phyloP scores from a whole-genome alignment of 2,113 vertebrate genomes.

The Andinoacara biseriatus region DNA sequence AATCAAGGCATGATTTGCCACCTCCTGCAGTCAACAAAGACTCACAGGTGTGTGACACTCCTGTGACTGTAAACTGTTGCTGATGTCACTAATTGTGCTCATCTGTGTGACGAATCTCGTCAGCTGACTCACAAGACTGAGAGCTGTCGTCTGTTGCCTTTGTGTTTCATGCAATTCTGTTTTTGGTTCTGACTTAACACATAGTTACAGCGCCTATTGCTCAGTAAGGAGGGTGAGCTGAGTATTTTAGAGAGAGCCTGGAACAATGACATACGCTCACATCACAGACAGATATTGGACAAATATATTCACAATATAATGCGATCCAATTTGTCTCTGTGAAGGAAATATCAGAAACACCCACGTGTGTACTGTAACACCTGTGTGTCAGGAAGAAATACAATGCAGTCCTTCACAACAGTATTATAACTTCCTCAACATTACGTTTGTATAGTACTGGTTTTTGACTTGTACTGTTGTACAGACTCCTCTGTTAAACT shows the following conservation, averaged over 20 bases:
- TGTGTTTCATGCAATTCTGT: slow-evolving; percentile 1
- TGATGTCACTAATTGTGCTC: slow-evolving; percentile 13
- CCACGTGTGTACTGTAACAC: background rate
- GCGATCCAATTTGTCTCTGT: background rate
- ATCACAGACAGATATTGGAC: background rate
- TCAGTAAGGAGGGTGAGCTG: slow-evolving; percentile 16
- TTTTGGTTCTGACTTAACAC: background rate
- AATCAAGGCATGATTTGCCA: slow-evolving; percentile 28
- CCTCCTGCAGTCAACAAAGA: slow-evolving; percentile 29
- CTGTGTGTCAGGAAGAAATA: background rate
- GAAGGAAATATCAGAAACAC: slow-evolving; percentile 1
- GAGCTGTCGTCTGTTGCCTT: background rate
- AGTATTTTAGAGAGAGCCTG: slow-evolving; percentile 30
- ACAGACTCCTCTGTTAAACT: background rate
- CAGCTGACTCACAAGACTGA: slow-evolving; percentile 14
- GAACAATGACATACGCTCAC: slow-evolving; percentile 4
- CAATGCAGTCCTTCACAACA: background rate
- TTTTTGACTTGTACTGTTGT: background rate
- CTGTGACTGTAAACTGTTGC: slow-evolving; percentile 14
- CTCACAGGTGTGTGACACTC: slow-evolving; percentile 38
- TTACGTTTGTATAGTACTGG: background rate
- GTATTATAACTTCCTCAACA: background rate
- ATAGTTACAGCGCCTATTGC: slow-evolving; percentile 14
- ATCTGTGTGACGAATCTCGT: background rate
- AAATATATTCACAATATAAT: background rate